A percentile compares a stretch with the other conserved stretches of the same genome.
Evolutionary conservation across 2,888 invertebrate species (phyloP).

Genomic region (Gari tellinella): DNA sequence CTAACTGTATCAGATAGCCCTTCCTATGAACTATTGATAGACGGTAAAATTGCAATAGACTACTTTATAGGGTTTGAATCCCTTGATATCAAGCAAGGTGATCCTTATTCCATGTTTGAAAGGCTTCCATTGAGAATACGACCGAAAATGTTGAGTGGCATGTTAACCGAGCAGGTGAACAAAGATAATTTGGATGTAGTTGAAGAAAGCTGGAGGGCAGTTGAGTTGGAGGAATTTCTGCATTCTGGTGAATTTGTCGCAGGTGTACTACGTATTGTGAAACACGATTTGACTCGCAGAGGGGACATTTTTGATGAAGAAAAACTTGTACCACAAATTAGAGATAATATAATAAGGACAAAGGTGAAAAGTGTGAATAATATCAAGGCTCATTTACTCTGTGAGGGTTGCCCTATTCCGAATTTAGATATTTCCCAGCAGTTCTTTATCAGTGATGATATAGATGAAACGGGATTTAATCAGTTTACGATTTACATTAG

Average conservation of each 20-base stretch:
- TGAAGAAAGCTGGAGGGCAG: constrained; percentile 4
- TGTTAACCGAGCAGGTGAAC: constrained; percentile 16
- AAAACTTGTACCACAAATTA: neutral
- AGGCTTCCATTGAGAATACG: constrained; percentile 15
- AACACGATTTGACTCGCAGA: neutral
- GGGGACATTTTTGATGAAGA: neutral
- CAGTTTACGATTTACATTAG: too few relatives aligned
- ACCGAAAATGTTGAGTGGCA: constrained; percentile 25
- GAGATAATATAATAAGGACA: neutral
- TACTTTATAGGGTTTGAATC: constrained; percentile 37
- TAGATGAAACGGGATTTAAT: too few relatives aligned
- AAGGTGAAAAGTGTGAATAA: constrained; percentile 16
- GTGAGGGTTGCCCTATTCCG: neutral
- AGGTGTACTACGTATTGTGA: constrained; percentile 33
- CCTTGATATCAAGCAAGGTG: constrained; percentile 12
- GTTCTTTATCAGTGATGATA: too few relatives aligned
- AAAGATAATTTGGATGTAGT: constrained; percentile 6
- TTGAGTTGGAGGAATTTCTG: constrained; percentile 7
- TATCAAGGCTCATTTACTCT: constrained; percentile 13
- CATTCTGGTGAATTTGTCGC: constrained; percentile 20
- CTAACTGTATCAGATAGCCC: constrained; percentile 27
- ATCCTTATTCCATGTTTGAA: constrained; percentile 6
- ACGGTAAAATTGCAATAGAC: constrained; percentile 23
- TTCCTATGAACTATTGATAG: constrained; percentile 20
- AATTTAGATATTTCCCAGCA: too few relatives aligned